These are phyloP conservation scores for Amiota mariae DNA, from an alignment of 2,888 invertebrate species.

Conservation along the genomic window DNA sequence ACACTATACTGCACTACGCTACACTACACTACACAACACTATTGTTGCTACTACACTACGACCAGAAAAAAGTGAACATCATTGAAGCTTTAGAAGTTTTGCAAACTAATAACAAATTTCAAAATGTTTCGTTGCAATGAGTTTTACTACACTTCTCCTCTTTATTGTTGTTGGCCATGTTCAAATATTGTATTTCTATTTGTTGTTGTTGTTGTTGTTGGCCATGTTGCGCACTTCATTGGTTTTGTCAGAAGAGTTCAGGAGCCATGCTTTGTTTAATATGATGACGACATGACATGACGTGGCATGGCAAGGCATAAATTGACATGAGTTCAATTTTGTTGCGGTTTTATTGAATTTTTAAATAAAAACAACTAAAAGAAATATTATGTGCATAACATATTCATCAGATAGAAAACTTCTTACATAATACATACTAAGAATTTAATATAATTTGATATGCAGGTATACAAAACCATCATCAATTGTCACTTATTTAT, in stretches of 20 bases:
- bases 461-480: no score
- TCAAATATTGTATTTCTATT: neutral
- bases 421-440: no score
- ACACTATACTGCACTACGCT: neutral
- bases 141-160: neutral
- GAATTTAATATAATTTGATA: no score
- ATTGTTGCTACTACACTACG: neutral
- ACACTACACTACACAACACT: no score
- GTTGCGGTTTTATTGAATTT: no score
- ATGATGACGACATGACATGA: neutral
- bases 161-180: neutral
- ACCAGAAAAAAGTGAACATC: neutral
- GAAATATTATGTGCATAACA: no score
- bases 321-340: no score
- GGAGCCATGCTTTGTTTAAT: neutral
- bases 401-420: no score
- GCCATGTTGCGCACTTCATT: neutral
- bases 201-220: neutral
- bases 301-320: no score
- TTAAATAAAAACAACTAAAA: no score
- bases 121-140: neutral
- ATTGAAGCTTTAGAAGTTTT: slow-evolving; percentile 9
- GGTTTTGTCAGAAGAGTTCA: neutral
- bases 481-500: neutral
- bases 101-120: slow-evolving; percentile 22